These are phyloP conservation scores for Stomatorhinus ivindoensis DNA, from an alignment of 2,113 vertebrate genomes.

Conservation along the genomic window DNA sequence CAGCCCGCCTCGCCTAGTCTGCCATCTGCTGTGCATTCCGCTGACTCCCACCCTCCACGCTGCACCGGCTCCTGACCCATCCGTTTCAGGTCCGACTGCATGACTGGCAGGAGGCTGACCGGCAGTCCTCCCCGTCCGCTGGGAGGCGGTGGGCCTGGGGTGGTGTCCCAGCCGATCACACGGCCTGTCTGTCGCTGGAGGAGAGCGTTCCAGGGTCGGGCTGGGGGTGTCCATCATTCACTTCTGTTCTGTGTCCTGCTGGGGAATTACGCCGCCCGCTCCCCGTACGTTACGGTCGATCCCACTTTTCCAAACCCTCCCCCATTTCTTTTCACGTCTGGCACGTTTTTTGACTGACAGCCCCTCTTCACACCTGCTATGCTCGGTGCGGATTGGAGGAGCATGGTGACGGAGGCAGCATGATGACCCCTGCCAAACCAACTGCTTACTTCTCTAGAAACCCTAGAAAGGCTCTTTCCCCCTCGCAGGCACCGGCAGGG, in stretches of 20 bases:
- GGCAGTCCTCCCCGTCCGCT: conserved; percentile 13
- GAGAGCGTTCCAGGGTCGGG: neutral
- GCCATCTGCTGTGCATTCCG: neutral
- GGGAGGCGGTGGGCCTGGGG: neutral
- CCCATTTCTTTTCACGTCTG: neutral
- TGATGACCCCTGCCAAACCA: neutral
- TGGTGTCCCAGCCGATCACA: neutral
- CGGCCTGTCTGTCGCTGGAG: neutral
- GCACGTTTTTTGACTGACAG: neutral
- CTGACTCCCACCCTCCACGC: neutral
- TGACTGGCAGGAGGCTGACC: neutral
- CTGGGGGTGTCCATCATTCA: neutral
- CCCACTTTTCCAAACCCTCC: neutral
- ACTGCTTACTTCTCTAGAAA: neutral
- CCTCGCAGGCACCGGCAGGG: neutral
- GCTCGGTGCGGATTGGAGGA: neutral
- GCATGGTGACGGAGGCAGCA: neutral
- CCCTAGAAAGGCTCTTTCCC: neutral
- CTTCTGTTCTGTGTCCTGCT: neutral
- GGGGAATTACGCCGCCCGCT: neutral
- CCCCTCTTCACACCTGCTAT: neutral
- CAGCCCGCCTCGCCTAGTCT: neutral
- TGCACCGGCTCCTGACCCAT: neutral
- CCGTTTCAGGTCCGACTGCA: conserved; percentile 24
- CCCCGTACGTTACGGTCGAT: neutral